These are phyloP conservation scores for Apogon hyalosoma DNA, from an alignment of 2,797 vertebrate genomes.

Conservation along the genomic window DNA sequence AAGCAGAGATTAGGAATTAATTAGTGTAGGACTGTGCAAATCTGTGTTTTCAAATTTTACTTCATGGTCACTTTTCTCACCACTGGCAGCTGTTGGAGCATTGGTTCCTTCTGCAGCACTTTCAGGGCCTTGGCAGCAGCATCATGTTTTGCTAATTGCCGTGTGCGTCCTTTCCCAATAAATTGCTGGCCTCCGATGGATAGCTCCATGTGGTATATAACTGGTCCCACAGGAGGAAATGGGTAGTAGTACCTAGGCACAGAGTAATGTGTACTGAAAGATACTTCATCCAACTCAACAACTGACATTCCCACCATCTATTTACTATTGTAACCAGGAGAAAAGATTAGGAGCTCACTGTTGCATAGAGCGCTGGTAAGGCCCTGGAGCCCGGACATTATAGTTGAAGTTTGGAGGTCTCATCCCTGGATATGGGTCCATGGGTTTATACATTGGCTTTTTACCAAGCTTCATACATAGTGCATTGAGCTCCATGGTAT, in stretches of 20 bases:
- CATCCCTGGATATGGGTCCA: conserved; percentile 94
- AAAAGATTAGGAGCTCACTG: conserved; percentile 71
- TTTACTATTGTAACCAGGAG: too few relatives aligned
- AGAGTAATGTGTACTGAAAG: conserved; percentile 6
- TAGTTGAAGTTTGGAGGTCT: conserved; percentile 96
- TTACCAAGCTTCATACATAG: conserved; percentile 98
- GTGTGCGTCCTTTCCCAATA: conserved; percentile 94
- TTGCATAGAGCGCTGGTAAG: conserved; percentile 87
- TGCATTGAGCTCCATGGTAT: conserved; percentile 95
- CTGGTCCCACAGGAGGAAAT: conserved; percentile 92
- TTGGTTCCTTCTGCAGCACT: conserved; percentile 93
- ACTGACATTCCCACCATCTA: neutral
- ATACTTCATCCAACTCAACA: neutral
- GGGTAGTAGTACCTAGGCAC: conserved; percentile 96
- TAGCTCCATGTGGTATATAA: conserved; percentile 97
- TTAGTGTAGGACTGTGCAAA: neutral
- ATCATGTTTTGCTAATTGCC: conserved; percentile 95
- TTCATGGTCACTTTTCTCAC: conserved; percentile 55
- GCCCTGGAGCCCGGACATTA: conserved; percentile 86
- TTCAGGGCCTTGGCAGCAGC: conserved; percentile 94
- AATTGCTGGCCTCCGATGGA: conserved; percentile 97
- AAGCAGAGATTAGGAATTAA: conserved; percentile 12
- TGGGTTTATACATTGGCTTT: conserved; percentile 96
- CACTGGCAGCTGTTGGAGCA: conserved; percentile 87
- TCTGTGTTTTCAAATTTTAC: neutral